Conservation (phyloP, 2,113 vertebrate genomes). For the Ciconia maguari region DNA sequence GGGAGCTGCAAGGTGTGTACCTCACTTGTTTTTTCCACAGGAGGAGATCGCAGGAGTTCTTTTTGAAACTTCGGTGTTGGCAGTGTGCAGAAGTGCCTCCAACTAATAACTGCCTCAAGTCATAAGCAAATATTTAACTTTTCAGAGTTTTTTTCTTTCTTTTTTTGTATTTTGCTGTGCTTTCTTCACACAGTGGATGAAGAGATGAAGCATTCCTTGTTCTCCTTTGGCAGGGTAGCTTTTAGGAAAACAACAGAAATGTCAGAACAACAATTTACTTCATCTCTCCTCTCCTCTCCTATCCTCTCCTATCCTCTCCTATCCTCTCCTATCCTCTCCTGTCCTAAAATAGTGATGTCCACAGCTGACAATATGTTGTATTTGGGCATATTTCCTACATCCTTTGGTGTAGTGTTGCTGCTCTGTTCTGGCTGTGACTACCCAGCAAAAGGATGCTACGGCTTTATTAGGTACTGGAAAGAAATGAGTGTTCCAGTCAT, state of each 20-base stretch:
- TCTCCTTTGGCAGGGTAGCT: not conserved
- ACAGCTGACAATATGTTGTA: not conserved
- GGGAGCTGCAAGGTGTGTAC: not conserved
- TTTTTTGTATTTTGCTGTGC: not conserved
- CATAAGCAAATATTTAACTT: accelerated
- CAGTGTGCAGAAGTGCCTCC: not conserved
- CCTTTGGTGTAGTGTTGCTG: not conserved
- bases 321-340: not conserved
- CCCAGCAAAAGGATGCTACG: accelerated
- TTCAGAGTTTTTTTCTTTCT: not conserved
- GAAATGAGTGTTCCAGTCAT: not conserved
- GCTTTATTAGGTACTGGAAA: not conserved
- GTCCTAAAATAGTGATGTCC: not conserved
- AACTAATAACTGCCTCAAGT: not conserved
- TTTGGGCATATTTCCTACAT: not conserved
- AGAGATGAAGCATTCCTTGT: not conserved
- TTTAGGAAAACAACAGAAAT: not conserved
- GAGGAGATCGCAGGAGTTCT: not conserved
- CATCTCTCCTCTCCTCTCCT: not conserved
- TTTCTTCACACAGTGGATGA: not conserved
- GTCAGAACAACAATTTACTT: not conserved
- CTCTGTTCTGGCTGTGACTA: not conserved
- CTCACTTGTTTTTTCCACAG: accelerated
- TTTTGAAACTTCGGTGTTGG: not conserved
- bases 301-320: not conserved